Base-by-base conservation (phyloP, 1,140 invertebrate species). In the Hylaeus anthracinus region DNA sequence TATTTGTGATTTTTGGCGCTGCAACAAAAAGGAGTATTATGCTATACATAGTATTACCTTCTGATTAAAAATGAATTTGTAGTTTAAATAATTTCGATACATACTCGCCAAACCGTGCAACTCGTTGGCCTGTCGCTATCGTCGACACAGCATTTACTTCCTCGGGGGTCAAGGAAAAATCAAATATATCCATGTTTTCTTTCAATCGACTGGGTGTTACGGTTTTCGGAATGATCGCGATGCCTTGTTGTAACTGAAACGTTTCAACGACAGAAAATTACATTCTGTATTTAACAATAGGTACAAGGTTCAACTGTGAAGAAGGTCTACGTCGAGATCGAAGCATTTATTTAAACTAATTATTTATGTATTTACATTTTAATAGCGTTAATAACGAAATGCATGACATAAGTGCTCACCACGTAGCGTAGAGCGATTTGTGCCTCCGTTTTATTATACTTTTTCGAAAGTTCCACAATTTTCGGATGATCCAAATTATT, bases 111-210 rank as follows among this genome's bases (percentile, higher is more conserved):
- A 89, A 86, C 3, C 37, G 9, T 58, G 86, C 83, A 56, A 92
- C 76, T 70, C 91, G 83, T 9, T 79, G 45, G n/a, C 91, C 89
- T 37, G 72, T 91, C 63, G 84, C 84, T 39, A 88, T 58, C 10
- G 53, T 64, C 72, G 88, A 79, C 5, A 93, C 81, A 12, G 53
- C 41, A 6, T 70, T 66, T 74, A 96, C 94, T 90, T 97, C 97
- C 55, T 95, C 95, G 0, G 92, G 86, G 0, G 94, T 94, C 2
- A 97, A 89, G 72, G 94, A 90, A 89, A 97, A 97, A 90, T 97
- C 95, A 88, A 97, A 97, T 41, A 97, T 90, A 51, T 96, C 90
- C 56, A 97, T 95, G 88, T 98, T 98, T 80, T 97, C 94, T 9
- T 94, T 94, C 39, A 98, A 95, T 55, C 97, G 94, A 1, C 92